Evolutionary conservation across 2,797 vertebrate species (phyloP).

Genomic region (Pterois miles): DNA sequence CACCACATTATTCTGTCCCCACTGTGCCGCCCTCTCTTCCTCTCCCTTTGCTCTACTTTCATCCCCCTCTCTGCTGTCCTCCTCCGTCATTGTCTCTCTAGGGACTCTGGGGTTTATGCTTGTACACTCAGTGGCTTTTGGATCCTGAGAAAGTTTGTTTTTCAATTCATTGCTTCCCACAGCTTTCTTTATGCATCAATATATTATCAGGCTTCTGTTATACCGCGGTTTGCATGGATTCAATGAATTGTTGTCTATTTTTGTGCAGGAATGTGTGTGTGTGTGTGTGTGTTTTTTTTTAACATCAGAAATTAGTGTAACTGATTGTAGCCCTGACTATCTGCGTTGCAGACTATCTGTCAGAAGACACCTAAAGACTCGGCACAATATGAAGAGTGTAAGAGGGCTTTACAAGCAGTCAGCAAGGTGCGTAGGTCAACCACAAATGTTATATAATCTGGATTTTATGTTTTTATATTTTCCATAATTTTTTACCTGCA

Average conservation of each 20-base stretch:
- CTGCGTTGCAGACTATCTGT: conserved; percentile 92
- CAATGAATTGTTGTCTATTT: not conserved
- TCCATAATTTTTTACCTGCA: not conserved
- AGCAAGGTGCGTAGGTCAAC: conserved; percentile 88
- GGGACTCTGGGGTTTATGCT: conserved; percentile 66
- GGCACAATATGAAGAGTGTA: conserved; percentile 87
- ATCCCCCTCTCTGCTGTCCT: conserved; percentile 26
- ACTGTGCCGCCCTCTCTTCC: conserved; percentile 21
- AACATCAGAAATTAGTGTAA: not conserved
- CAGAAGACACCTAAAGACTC: conserved; percentile 95
- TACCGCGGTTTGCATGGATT: not conserved
- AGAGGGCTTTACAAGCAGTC: conserved; percentile 91
- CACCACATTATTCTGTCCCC: conserved; percentile 23
- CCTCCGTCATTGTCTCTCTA: conserved; percentile 51
- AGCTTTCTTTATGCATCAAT: conserved; percentile 23
- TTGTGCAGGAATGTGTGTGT: not conserved
- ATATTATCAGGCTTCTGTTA: conserved; percentile 20
- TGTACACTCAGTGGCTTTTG: conserved; percentile 57
- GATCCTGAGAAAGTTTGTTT: conserved; percentile 81
- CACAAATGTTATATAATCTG: not conserved
- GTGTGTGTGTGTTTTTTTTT: not conserved
- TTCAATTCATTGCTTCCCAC: conserved; percentile 65
- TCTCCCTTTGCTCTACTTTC: conserved; percentile 30
- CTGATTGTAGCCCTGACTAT: not conserved
- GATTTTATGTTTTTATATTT: not conserved